phyloP scores from a whole-genome alignment of 2,113 vertebrate species.

The Psittacara wagleri region DNA sequence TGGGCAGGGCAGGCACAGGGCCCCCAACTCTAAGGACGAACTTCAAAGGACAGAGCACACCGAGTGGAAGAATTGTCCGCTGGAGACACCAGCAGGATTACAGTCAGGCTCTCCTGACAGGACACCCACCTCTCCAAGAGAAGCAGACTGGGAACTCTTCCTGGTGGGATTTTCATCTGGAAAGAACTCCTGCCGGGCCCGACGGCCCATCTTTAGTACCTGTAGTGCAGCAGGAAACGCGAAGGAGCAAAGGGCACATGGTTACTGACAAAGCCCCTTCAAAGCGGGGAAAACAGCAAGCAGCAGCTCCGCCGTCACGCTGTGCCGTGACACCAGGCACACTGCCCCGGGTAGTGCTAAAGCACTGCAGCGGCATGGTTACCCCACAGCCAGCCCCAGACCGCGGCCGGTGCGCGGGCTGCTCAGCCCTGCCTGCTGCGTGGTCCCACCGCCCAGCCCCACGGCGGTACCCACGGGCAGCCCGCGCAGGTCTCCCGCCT shows the following conservation, averaged over 20 bases:
- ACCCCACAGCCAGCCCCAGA: not conserved
- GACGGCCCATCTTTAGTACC: constrained; percentile 85
- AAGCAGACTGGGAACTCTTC: constrained; percentile 74
- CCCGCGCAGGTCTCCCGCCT: not conserved
- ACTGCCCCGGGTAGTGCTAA: fast-evolving
- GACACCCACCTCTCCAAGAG: constrained; percentile 79
- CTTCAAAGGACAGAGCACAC: not conserved
- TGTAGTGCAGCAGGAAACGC: not conserved
- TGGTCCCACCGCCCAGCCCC: not conserved
- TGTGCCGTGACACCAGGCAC: fast-evolving
- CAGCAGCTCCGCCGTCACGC: not conserved
- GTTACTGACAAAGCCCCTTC: not conserved
- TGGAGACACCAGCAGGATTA: not conserved
- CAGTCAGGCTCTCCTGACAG: not conserved
- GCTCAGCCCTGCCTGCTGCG: not conserved
- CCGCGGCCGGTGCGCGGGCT: not conserved
- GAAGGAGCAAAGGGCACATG: not conserved
- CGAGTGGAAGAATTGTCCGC: not conserved
- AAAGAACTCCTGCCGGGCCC: constrained; percentile 79
- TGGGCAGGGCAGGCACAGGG: no score
- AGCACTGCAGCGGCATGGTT: fast-evolving
- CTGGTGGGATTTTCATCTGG: constrained; percentile 71
- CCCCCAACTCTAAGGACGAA: no score
- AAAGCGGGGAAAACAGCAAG: fast-evolving
- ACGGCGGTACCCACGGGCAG: not conserved